A percentile compares a stretch with the other conserved stretches of the same genome.
These are phyloP conservation scores for Drosophila gaucha DNA, from an alignment of 2,888 invertebrate genomes.

Conservation along the genomic window DNA sequence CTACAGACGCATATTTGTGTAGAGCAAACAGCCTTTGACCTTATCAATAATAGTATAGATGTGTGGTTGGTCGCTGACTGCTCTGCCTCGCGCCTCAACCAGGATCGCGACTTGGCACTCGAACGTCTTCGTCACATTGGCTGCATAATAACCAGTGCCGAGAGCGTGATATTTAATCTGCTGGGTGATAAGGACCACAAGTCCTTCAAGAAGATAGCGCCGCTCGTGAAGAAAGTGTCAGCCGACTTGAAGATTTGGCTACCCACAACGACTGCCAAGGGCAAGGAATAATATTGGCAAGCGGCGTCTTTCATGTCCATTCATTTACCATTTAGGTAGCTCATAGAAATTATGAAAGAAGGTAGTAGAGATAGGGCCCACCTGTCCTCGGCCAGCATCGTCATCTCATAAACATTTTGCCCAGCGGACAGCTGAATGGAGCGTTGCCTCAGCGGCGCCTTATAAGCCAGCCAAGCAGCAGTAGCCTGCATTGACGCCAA, in stretches of 20 bases:
- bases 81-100: slow-evolving; percentile 89
- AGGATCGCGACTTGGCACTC: slow-evolving; percentile 88
- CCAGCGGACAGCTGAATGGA: slow-evolving; percentile 75
- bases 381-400: slow-evolving; percentile 40
- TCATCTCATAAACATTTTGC: slow-evolving; percentile 74
- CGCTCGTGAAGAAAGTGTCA: slow-evolving; percentile 86
- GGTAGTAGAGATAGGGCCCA: slow-evolving; percentile 36
- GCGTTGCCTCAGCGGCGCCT: slow-evolving; percentile 68
- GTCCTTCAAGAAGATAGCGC: slow-evolving; percentile 89
- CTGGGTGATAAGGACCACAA: slow-evolving; percentile 90
- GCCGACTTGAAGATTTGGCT: slow-evolving; percentile 72
- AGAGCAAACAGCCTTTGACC: slow-evolving; percentile 91
- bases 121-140: slow-evolving; percentile 91
- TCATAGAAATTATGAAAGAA: slow-evolving; percentile 73
- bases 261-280: slow-evolving; percentile 29
- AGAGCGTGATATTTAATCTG: slow-evolving; percentile 91
- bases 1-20: slow-evolving; percentile 91
- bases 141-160: slow-evolving; percentile 91
- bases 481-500: slow-evolving; percentile 40
- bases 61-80: slow-evolving; percentile 93
- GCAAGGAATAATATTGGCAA: slow-evolving; percentile 22
- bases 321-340: slow-evolving; percentile 46
- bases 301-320: slow-evolving; percentile 54
- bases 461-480: slow-evolving; percentile 56
- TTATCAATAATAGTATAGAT: slow-evolving; percentile 86